phyloP scores from a whole-genome alignment of 1,140 invertebrate species.

The Dryas iulia region DNA sequence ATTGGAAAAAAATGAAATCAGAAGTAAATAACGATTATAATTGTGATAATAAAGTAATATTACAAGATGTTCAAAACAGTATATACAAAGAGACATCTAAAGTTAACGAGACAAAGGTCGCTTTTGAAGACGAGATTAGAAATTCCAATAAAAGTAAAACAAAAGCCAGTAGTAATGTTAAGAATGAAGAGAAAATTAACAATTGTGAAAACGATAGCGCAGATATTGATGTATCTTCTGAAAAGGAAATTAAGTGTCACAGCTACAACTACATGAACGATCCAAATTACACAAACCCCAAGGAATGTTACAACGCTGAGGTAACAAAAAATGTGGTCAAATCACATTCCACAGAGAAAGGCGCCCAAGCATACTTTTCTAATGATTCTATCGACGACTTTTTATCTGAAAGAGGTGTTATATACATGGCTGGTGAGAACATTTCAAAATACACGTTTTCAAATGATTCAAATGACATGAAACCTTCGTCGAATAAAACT shows the following conservation, averaged over 20 bases:
- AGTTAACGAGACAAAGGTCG: slow-evolving; percentile 40
- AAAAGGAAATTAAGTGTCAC: slow-evolving; percentile 56
- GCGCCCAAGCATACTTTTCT: slow-evolving; percentile 56
- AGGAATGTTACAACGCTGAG: slow-evolving; percentile 27
- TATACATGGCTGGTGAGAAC: slow-evolving; percentile 52
- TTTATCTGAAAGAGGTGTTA: slow-evolving; percentile 52
- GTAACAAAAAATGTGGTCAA: slow-evolving; percentile 29
- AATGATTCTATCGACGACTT: slow-evolving; percentile 70
- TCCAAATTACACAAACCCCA: slow-evolving; percentile 25
- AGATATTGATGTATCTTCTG: slow-evolving; percentile 41
- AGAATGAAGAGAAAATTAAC: slow-evolving; percentile 18
- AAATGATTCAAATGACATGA: slow-evolving; percentile 36
- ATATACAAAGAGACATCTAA: slow-evolving; percentile 4
- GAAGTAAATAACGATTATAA: slow-evolving; percentile 13
- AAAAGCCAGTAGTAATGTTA: slow-evolving; percentile 19
- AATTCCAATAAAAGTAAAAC: slow-evolving; percentile 19
- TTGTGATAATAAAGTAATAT: background rate
- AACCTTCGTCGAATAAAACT: slow-evolving; percentile 53
- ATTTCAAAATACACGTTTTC: slow-evolving; percentile 57
- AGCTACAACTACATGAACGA: slow-evolving; percentile 42
- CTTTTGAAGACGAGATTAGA: slow-evolving; percentile 46
- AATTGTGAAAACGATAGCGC: slow-evolving; percentile 5
- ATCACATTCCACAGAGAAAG: slow-evolving; percentile 48
- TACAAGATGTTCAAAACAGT: slow-evolving; percentile 5
- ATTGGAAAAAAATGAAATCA: slow-evolving; percentile 50